phyloP scores from a whole-genome alignment of 2,797 vertebrate genomes.

The Eulemur coronatus region DNA sequence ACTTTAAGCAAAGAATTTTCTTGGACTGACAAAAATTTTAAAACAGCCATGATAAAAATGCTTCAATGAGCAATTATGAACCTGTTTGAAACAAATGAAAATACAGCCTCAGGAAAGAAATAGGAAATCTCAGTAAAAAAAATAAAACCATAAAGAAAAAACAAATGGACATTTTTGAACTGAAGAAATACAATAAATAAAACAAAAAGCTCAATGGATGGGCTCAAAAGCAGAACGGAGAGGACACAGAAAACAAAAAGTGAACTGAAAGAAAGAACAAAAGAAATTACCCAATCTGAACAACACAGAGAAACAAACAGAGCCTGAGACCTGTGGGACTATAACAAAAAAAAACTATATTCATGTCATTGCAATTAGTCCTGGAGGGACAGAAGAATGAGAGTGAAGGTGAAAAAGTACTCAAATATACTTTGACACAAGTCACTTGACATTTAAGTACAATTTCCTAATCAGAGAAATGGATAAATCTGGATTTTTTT shows the following conservation, averaged over 20 bases:
- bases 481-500: too few species aligned
- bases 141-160: background rate
- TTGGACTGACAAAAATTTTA: background rate
- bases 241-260: background rate
- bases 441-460: too few species aligned
- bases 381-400: background rate
- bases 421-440: background rate
- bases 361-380: background rate
- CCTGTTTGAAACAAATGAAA: conserved; percentile 9
- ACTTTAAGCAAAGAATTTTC: too few species aligned
- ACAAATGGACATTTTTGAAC: background rate
- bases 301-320: background rate
- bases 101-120: background rate
- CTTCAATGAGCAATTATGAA: background rate
- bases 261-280: conserved; percentile 22
- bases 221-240: background rate
- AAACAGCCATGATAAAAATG: background rate
- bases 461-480: too few species aligned
- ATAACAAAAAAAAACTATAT: background rate
- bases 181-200: background rate
- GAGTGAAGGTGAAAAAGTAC: background rate
- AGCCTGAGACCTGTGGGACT: background rate
- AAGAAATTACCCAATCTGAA: background rate
- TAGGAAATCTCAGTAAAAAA: background rate
- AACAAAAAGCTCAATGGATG: background rate